Conservation (phyloP, 2,888 invertebrate genomes). For the Bedellia somnulentella region DNA sequence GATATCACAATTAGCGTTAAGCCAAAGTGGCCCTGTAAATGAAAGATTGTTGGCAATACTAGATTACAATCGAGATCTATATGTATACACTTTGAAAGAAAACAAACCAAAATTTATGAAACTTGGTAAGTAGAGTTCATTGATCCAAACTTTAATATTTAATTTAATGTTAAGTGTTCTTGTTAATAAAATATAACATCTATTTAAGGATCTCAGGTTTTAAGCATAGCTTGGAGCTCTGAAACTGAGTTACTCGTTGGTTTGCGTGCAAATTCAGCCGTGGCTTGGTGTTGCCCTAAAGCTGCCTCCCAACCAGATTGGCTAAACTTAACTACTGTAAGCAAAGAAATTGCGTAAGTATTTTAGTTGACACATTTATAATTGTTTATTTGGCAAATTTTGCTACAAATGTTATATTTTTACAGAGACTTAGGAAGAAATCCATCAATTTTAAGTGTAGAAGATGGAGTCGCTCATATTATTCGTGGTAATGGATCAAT, state of each 20-base stretch:
- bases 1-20: slow-evolving; percentile 80
- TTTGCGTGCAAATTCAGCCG: slow-evolving; percentile 37
- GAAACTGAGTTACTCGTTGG: slow-evolving; percentile 48
- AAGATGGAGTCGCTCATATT: slow-evolving; percentile 82
- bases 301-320: slow-evolving; percentile 42
- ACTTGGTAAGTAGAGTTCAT: slow-evolving; percentile 58
- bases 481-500: slow-evolving; percentile 89
- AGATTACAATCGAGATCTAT: slow-evolving; percentile 87
- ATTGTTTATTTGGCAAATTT: too few species aligned
- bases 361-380: too few species aligned
- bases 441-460: slow-evolving; percentile 78
- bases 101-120: slow-evolving; percentile 68
- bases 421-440: slow-evolving; percentile 86
- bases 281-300: slow-evolving; percentile 49
- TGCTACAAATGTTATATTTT: too few species aligned
- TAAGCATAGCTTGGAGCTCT: slow-evolving; percentile 46
- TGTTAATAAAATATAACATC: not conserved
- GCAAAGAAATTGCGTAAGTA: slow-evolving; percentile 39
- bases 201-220: slow-evolving; percentile 47
- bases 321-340: slow-evolving; percentile 41
- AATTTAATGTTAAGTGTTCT: not conserved
- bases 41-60: slow-evolving; percentile 86
- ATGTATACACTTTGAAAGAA: slow-evolving; percentile 74
- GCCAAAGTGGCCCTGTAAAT: slow-evolving; percentile 77
- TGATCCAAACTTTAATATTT: not conserved